phyloP scores from a whole-genome alignment of 1,140 invertebrate genomes.

The Panagrolaimus sp. region DNA sequence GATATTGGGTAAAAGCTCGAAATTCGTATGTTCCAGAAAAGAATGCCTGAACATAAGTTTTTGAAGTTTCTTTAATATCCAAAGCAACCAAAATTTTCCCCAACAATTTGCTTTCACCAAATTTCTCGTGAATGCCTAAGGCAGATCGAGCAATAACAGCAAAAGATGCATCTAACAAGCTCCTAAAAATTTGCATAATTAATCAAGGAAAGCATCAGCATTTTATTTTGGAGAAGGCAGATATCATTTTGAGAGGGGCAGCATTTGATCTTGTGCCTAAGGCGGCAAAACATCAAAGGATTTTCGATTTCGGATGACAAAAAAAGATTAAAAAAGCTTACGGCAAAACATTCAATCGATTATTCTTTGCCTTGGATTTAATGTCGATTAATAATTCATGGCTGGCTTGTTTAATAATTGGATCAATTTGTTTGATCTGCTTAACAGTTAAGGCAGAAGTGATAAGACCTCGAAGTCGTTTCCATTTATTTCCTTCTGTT shows the following conservation, averaged over 20 bases:
- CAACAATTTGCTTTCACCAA: not conserved
- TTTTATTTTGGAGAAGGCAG: no score
- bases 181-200: not conserved
- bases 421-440: not conserved
- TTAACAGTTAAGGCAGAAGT: not conserved
- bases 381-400: not conserved
- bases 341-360: not conserved
- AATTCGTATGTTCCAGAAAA: conserved; percentile 10
- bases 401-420: not conserved
- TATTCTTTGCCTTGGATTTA: not conserved
- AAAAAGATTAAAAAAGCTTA: no score
- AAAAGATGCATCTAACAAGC: not conserved
- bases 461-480: conserved; percentile 5
- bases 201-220: not conserved
- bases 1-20: not conserved
- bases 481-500: conserved; percentile 11
- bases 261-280: no score
- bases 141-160: conserved; percentile 6
- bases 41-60: not conserved
- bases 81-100: not conserved
- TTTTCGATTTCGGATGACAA: no score
- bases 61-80: not conserved
- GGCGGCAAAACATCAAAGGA: no score
- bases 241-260: no score
- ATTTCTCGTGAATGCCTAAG: not conserved